A percentile compares a stretch with the other conserved stretches of the same genome.
These are phyloP conservation scores for Gandaritis pyraliata DNA, from an alignment of 2,888 invertebrate species.

Conservation along the genomic window DNA sequence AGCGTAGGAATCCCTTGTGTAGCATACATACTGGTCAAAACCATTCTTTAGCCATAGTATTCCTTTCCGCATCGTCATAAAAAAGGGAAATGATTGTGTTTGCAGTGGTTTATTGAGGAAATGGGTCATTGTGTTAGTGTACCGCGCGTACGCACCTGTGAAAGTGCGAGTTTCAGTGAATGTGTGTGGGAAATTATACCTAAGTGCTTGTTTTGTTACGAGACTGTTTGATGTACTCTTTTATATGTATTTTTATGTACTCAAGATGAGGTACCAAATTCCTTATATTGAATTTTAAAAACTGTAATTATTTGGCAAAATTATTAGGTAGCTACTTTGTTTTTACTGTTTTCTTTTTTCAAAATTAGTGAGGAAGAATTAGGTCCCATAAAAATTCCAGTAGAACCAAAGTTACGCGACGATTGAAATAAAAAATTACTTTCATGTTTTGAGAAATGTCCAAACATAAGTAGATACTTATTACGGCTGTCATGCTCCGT, in stretches of 20 bases:
- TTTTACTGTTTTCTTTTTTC: too few species aligned
- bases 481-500: slow-evolving; percentile 12
- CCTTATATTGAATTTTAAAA: too few species aligned
- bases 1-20: not conserved
- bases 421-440: too few species aligned
- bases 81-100: slow-evolving; percentile 24
- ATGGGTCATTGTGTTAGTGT: slow-evolving; percentile 52
- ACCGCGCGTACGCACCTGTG: slow-evolving; percentile 53
- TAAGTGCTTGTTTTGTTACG: slow-evolving; percentile 2
- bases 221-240: not conserved
- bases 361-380: too few species aligned
- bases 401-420: too few species aligned
- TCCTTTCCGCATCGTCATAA: not conserved
- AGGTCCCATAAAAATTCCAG: too few species aligned
- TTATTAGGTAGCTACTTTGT: too few species aligned
- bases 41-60: not conserved
- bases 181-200: slow-evolving; percentile 30
- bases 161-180: slow-evolving; percentile 52
- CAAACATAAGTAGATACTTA: slow-evolving; percentile 6
- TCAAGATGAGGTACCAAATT: too few species aligned
- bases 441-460: not conserved
- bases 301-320: too few species aligned
- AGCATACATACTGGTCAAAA: not conserved
- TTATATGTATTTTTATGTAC: too few species aligned
- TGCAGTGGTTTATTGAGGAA: slow-evolving; percentile 47